Percentiles rank a stretch among this genome's conserved stretches.
Evolutionary conservation across 2,797 vertebrate species (phyloP).

Genomic region (Anguilla obscura): DNA sequence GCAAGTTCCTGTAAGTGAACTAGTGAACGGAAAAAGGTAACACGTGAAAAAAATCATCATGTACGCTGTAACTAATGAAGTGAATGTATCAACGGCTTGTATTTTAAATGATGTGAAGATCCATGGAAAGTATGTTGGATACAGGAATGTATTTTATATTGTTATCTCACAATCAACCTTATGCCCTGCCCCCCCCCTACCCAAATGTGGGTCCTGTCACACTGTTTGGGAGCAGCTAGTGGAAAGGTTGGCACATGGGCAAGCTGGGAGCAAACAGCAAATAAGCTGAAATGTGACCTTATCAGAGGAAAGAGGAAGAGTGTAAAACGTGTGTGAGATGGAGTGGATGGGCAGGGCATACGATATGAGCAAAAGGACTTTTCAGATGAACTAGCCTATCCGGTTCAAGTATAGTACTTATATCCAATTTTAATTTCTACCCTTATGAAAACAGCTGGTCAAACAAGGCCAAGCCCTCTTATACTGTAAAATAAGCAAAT

Average conservation of each 20-base stretch:
- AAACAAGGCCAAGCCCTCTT: not conserved
- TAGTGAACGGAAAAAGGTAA: too few relatives aligned
- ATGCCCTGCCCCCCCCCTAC: too few relatives aligned
- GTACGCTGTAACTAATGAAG: not conserved
- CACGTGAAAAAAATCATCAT: not conserved
- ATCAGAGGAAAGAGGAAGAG: not conserved
- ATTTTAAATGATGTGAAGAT: not conserved
- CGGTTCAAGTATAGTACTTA: not conserved
- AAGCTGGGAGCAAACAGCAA: not conserved
- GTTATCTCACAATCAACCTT: too few relatives aligned
- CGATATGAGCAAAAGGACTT: not conserved
- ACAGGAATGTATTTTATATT: too few relatives aligned
- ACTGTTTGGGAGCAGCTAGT: not conserved
- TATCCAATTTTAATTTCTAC: too few relatives aligned
- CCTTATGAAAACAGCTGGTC: constrained; percentile 9
- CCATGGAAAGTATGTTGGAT: not conserved
- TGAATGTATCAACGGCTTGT: not conserved
- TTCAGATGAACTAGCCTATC: not conserved
- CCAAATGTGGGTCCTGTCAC: too few relatives aligned
- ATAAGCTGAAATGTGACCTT: not conserved
- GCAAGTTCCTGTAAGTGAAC: too few relatives aligned
- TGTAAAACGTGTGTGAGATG: not conserved
- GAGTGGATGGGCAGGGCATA: too few relatives aligned
- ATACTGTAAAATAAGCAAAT: not conserved
- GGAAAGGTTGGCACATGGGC: not conserved